These are phyloP conservation scores for Synchiropus splendidus DNA, from an alignment of 2,113 vertebrate species.

Conservation along the genomic window DNA sequence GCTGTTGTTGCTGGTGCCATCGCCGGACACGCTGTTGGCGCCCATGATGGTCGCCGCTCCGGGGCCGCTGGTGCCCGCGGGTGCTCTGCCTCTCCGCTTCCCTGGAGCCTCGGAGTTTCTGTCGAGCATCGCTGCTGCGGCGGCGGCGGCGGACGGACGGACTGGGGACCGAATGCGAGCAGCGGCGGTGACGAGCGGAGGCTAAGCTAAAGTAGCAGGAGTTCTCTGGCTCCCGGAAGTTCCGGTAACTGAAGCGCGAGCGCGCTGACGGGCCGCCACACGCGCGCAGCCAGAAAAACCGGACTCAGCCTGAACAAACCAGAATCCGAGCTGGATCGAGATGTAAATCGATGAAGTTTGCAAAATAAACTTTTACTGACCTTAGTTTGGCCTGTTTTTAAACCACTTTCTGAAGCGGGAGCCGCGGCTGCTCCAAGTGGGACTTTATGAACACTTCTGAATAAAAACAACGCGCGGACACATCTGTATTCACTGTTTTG, in stretches of 20 bases:
- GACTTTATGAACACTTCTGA: too few relatives aligned
- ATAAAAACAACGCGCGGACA: too few relatives aligned
- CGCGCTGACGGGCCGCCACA: not conserved
- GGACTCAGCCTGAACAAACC: not conserved
- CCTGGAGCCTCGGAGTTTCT: slow-evolving; percentile 78
- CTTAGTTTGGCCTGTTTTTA: too few relatives aligned
- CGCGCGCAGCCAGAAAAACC: not conserved
- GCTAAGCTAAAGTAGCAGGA: not conserved
- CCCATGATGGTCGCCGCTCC: slow-evolving; percentile 40
- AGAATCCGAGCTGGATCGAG: not conserved
- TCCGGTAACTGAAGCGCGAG: not conserved
- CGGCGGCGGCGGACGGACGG: not conserved
- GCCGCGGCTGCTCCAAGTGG: not conserved
- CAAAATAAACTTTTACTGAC: too few relatives aligned
- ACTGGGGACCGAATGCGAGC: too few relatives aligned
- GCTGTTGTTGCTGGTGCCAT: slow-evolving; percentile 73
- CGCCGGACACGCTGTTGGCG: slow-evolving; percentile 79
- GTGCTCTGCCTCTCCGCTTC: slow-evolving; percentile 77
- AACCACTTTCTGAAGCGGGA: too few relatives aligned
- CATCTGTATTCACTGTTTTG: too few relatives aligned
- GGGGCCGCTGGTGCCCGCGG: slow-evolving; percentile 30
- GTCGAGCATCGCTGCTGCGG: slow-evolving; percentile 83
- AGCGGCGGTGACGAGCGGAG: too few relatives aligned
- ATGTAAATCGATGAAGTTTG: too few relatives aligned
- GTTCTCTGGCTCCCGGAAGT: not conserved